Base-by-base conservation (phyloP, 2,113 vertebrate genomes). In the Strigops habroptila region DNA sequence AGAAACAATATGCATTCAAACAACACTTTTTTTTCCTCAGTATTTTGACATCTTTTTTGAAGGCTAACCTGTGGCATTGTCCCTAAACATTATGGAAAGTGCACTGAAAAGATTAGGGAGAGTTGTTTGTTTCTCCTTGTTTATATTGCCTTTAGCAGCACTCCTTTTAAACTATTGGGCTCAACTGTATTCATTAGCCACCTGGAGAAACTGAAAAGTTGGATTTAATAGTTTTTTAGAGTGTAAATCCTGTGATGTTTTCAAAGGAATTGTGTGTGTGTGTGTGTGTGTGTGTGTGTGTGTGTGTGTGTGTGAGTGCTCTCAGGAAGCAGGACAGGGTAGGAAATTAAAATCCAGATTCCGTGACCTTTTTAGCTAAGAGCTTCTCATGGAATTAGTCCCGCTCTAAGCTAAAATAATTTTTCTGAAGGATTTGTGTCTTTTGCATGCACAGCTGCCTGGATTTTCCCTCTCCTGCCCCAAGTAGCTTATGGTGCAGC, bases 321-420 rank as follows among this genome's bases (percentile, higher is more conserved):
- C 46, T 85, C 39, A 33, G 84, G 82, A 93, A 94, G 78, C 80
- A 85, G 86, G 70, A 31, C 67, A 39, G 28, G 35, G 48, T 69
- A 77, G 92, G 91, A 95, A 95, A 96, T 96, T 33, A 87, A 93
- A 94, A 77, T 55, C 67, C 53, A 55, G 80, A 64, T 83, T 63
- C 78, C 10, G 41, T 82, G 90, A 84, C 84, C 39, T 71, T 95
- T 89, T 48, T 33, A 88, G 59, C 46, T 16, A 46, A 82, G 80
- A 91, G 60, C 59, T 90, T 82, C 67, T 71, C 76, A 24, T 82
- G 76, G 91, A 84, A 81, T 95, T 96, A 94, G 96, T 79, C 86
- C 71, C 75, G 51, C 75, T 83, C 74, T 79, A 82, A 95, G 84
- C 76, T 77, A 90, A 94, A 90, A 95, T 74, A 88, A 65, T 94